A percentile compares a stretch with the other conserved stretches of the same genome.
phyloP scores from a whole-genome alignment of 2,888 invertebrate species.

The Drosophila pegasa region DNA sequence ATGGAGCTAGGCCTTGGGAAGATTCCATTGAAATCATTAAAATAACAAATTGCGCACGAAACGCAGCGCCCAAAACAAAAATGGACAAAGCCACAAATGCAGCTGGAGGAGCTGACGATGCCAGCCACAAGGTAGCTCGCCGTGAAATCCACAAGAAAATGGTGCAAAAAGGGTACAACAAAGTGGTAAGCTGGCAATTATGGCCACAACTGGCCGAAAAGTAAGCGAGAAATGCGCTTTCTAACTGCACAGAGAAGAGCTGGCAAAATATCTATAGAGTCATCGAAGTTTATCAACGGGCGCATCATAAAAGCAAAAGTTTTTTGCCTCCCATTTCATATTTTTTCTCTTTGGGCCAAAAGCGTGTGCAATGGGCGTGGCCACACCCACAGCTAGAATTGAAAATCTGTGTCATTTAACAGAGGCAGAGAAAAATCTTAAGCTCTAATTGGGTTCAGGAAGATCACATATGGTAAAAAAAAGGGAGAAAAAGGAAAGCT shows the following conservation, averaged over 20 bases:
- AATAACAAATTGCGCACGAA: slow-evolving; percentile 79
- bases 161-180: slow-evolving; percentile 70
- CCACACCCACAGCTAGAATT: slow-evolving; percentile 50
- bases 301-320: slow-evolving; percentile 49
- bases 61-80: slow-evolving; percentile 62
- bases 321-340: not conserved
- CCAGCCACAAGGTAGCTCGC: slow-evolving; percentile 37
- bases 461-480: slow-evolving; percentile 55
- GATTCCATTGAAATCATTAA: slow-evolving; percentile 80
- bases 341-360: slow-evolving; percentile 44
- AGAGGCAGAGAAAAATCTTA: slow-evolving; percentile 11
- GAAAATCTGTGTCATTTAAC: slow-evolving; percentile 69
- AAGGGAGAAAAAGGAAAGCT: slow-evolving; percentile 57
- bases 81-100: slow-evolving; percentile 65
- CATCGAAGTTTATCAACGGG: slow-evolving; percentile 73
- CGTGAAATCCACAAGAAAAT: slow-evolving; percentile 61
- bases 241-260: slow-evolving; percentile 53
- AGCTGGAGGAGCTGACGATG: slow-evolving; percentile 22
- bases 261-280: slow-evolving; percentile 61
- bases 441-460: slow-evolving; percentile 70
- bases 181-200: slow-evolving; percentile 44
- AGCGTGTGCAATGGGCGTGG: slow-evolving; percentile 66
- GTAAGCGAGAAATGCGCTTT: slow-evolving; percentile 57
- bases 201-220: slow-evolving; percentile 16
- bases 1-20: slow-evolving; percentile 21